Base-by-base conservation (phyloP, 92 coral and sea anemone species). In the Zoanthus gigantus region DNA sequence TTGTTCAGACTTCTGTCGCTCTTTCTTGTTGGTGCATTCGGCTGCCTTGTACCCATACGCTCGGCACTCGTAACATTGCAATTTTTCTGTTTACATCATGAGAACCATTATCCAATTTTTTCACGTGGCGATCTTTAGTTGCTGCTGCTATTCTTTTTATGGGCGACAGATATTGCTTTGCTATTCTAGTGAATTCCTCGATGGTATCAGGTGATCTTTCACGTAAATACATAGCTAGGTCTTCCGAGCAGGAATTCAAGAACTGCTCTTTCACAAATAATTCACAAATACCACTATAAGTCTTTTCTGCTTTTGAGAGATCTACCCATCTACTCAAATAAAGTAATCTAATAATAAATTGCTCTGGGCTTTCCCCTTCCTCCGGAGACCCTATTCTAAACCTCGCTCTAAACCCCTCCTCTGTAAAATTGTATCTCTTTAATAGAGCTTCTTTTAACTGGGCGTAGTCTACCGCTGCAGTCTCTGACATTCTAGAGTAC, bases 231-330 rank as follows among this genome's bases (percentile, higher is more conserved):
- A 90, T 68, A 4, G 87, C 86, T 32, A 90, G 74, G 46, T 92
- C 93, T 11, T 78, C 80, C 0, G 91, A 87, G 37, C 91, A 89
- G 6, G 93, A 65, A 52, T 47, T 48, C 5, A 90, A 82, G 57
- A 92, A 90, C 73, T 92, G 91, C 28, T 87, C 95, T 65, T 68
- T 76, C 14, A 90, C 79, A 78, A 92, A 83, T 57, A 90, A 66
- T 28, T 92, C 95, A 13, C 83, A 73, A 6, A 86, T 23, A 7
- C 88, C 81, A 2, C 58, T 87, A 60, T 72, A 92, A 0, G 90
- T 80, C 7, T 68, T 16, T 12, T 87, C 87, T 9, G 82, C 82
- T 29, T 90, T 87, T 0, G 92, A 63, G 1, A 89, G 72, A 30
- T 89, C 83, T 37, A 92, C 52, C 94, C 92, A 92, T 2, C 90